Conservation (phyloP, 64 coral and sea anemone genomes). For the Stichodactyla mertensii region DNA sequence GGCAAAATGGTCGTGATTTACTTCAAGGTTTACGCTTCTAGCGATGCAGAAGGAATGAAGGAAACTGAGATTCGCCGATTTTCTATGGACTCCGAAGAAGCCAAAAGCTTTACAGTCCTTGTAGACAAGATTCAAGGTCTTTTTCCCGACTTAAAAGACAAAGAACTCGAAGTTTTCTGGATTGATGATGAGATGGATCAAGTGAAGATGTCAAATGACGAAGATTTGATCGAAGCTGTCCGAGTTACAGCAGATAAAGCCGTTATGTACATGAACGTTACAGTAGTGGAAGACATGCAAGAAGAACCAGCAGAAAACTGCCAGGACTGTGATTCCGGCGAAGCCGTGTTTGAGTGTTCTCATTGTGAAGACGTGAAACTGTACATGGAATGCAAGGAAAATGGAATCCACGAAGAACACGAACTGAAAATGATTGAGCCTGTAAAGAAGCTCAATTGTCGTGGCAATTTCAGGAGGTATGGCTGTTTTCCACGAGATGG, state of each 20-base stretch:
- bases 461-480: background rate
- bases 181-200: background rate
- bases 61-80: slow-evolving; percentile 11
- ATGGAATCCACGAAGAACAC: background rate
- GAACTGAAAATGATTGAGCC: background rate
- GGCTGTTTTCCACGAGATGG: background rate
- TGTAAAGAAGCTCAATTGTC: background rate
- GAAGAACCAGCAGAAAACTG: background rate
- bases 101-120: background rate
- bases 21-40: background rate
- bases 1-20: slow-evolving; percentile 3
- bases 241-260: background rate
- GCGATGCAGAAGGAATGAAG: background rate
- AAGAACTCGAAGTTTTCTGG: slow-evolving; percentile 9
- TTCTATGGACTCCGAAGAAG: background rate
- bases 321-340: background rate
- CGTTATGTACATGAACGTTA: background rate
- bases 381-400: background rate
- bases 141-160: background rate
- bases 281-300: background rate
- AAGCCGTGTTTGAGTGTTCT: background rate
- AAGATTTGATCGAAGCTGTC: background rate
- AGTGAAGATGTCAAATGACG: background rate
- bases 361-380: background rate
- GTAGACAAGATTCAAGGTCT: slow-evolving; percentile 2